phyloP scores from a whole-genome alignment of 2,888 invertebrate species.

The Ferrisia virgata region DNA sequence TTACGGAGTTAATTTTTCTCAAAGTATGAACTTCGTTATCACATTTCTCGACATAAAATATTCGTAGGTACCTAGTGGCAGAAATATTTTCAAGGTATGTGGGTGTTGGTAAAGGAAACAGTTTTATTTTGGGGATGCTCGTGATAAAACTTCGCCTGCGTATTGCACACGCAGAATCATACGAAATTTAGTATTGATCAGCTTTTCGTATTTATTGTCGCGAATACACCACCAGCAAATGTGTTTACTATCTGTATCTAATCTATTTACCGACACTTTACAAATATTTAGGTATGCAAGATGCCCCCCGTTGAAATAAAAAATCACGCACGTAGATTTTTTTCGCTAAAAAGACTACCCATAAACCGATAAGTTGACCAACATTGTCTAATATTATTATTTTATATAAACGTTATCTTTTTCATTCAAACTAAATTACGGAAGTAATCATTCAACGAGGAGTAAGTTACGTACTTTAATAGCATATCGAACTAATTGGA shows the following conservation, averaged over 20 bases:
- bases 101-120: background rate
- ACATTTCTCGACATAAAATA: background rate
- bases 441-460: background rate
- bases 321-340: too few species aligned
- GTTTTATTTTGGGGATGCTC: conserved; percentile 8
- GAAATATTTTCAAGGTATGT: background rate
- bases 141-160: background rate
- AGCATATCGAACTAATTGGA: background rate
- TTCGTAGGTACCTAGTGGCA: background rate
- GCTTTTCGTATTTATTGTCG: conserved; percentile 8
- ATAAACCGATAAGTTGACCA: too few species aligned
- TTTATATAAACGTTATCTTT: too few species aligned
- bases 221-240: background rate
- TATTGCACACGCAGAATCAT: conserved; percentile 19
- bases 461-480: background rate
- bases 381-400: too few species aligned
- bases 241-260: too few species aligned
- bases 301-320: too few species aligned
- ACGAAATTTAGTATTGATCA: conserved; percentile 30
- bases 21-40: background rate
- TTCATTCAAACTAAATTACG: too few species aligned
- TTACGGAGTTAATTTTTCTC: background rate
- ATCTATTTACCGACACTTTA: too few species aligned
- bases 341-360: too few species aligned
- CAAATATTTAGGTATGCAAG: background rate